Conservation (phyloP, 1,140 invertebrate genomes). For the Steinernema feltiae region DNA sequence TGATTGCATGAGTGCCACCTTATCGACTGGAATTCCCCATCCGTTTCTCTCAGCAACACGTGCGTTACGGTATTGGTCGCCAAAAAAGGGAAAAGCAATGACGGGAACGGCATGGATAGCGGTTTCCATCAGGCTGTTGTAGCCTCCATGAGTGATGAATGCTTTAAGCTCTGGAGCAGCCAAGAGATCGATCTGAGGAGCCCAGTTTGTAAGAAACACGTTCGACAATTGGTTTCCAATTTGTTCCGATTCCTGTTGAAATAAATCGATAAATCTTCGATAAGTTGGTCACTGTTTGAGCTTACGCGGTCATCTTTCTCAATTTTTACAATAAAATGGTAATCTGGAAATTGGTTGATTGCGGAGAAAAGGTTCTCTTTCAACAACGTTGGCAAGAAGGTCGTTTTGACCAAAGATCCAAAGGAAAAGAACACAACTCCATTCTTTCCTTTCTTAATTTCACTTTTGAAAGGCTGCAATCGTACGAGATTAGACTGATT, state of each 20-base stretch:
- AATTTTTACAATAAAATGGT: conserved; percentile 25
- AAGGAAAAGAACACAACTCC: conserved; percentile 32
- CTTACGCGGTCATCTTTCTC: conserved; percentile 25
- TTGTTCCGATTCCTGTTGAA: conserved; percentile 9
- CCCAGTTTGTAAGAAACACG: conserved; percentile 26
- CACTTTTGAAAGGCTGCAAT: conserved; percentile 13
- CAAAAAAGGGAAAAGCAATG: conserved; percentile 61
- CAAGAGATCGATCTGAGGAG: conserved; percentile 33
- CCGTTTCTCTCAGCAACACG: conserved; percentile 31
- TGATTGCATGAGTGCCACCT: background rate
- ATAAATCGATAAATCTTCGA: background rate
- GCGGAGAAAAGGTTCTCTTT: conserved; percentile 8
- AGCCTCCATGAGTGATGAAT: conserved; percentile 61
- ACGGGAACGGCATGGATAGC: conserved; percentile 61
- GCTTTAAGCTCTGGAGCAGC: conserved; percentile 32
- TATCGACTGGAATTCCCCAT: conserved; percentile 63
- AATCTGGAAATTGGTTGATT: conserved; percentile 24
- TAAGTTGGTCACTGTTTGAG: background rate
- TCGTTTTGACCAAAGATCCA: conserved; percentile 28
- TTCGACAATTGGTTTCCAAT: conserved; percentile 17
- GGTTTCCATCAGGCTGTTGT: conserved; percentile 60
- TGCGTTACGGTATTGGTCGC: conserved; percentile 58
- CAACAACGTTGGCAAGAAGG: background rate
- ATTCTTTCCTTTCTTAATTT: conserved; percentile 26
- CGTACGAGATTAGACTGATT: too few relatives aligned